Base-by-base conservation (phyloP, 2,797 vertebrate species). In the Cossypha caffra region DNA sequence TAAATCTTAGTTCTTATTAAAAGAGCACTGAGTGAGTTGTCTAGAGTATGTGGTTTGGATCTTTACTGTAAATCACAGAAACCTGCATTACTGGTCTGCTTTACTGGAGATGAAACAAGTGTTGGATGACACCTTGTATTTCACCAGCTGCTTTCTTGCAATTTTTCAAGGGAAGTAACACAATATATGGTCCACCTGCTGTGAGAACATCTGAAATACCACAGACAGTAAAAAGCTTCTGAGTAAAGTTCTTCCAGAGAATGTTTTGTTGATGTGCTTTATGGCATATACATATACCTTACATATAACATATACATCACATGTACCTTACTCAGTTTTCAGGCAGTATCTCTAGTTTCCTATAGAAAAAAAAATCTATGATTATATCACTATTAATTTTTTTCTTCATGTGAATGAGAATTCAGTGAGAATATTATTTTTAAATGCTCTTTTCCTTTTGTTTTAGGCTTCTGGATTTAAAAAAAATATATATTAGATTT, bases 151-250 rank as follows among this genome's bases (percentile, higher is more conserved):
- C 87, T 94, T 91, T 90, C 85, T 64, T 78, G 86, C 80, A 68
- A 57, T 91, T 94, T 76, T 85, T 90, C 85, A 89, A 89, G 86
- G 82, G 52, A 85, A 95, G 63, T 74, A 79, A 59, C 64, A 86
- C 48, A 90, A 95, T 96, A 87, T 94, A 96, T 51, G 67, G 72
- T 33, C 62, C 71, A 91, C 75, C 85, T 90, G 81, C 63, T 89
- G 93, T 78, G 93, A 94, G 72, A 96, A 93, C 77, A 91, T 95
- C 88, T 95, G 93, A 95, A 93, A 96, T 91, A 67, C 58, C 55
- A 82, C 43, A 76, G 72, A 72, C 40, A 84, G 45, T 76, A 88
- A 92, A 94, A 92, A 85, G 16, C 37, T 33, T 96, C 82, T 80
- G 58, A 94, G 78, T 59, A 68, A 88, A 90, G 90, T 87, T 93